A percentile compares a stretch with the other conserved stretches of the same genome.
Conservation (phyloP, 2,888 invertebrate genomes). For the Aromia moschata region DNA sequence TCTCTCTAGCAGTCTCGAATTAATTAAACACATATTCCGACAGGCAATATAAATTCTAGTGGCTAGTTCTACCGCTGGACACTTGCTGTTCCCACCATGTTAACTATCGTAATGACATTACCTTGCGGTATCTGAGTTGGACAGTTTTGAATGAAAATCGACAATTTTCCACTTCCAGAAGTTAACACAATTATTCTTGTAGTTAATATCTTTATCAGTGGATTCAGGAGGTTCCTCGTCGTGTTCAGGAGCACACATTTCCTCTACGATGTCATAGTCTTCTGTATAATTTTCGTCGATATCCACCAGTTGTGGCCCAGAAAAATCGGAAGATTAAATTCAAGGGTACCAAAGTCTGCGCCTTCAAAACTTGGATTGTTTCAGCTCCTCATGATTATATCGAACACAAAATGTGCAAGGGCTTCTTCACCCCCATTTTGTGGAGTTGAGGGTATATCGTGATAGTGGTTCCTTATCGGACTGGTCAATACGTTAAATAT, state of each 20-base stretch:
- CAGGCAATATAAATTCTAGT: not conserved
- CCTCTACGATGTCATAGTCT: not conserved
- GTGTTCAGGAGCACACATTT: not conserved
- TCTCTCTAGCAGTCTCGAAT: not conserved
- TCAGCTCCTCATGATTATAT: not conserved
- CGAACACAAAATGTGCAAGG: not conserved
- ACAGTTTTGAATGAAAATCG: not conserved
- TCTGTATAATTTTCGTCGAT: not conserved
- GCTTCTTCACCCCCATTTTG: not conserved
- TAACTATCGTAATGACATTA: not conserved
- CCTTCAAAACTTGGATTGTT: not conserved
- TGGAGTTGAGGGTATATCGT: not conserved
- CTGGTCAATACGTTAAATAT: too few species aligned
- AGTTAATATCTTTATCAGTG: not conserved
- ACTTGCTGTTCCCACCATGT: not conserved
- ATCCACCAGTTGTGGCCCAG: not conserved
- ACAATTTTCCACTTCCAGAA: not conserved
- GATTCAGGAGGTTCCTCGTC: not conserved
- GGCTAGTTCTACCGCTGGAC: not conserved
- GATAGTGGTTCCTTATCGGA: too few species aligned
- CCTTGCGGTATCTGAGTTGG: not conserved
- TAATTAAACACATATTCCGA: not conserved
- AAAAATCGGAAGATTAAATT: not conserved
- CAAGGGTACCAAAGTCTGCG: not conserved
- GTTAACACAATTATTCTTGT: not conserved